Conservation (phyloP, 2,797 vertebrate genomes). For the Mico argentatus region DNA sequence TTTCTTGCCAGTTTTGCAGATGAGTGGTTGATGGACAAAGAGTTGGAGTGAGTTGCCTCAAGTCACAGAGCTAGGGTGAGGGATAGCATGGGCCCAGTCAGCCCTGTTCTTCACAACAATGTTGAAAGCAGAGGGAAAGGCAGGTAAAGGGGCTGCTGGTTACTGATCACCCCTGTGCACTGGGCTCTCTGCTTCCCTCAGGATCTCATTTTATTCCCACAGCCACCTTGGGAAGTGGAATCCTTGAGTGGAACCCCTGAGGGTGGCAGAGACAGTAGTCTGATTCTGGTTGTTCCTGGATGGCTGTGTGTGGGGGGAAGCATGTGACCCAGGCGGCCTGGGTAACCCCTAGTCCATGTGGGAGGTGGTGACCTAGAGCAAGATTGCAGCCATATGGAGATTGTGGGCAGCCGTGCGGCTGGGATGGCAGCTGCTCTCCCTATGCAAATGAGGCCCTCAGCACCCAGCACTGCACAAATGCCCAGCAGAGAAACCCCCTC, state of each 20-base stretch:
- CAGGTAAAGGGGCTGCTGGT: background rate
- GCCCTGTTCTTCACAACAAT: background rate
- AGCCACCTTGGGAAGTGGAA: background rate
- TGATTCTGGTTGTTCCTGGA: background rate
- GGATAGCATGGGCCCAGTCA: background rate
- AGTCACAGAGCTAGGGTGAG: background rate
- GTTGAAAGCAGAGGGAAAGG: background rate
- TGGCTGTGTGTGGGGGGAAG: background rate
- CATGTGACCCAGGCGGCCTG: background rate
- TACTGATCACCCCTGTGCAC: background rate
- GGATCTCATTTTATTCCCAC: background rate
- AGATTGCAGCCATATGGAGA: background rate
- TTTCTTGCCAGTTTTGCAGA: background rate
- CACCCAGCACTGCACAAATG: background rate
- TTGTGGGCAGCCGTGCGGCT: background rate
- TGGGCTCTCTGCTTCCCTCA: background rate
- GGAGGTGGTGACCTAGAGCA: background rate
- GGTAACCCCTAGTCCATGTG: background rate
- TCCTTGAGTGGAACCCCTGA: background rate
- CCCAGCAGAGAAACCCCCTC: slow-evolving; percentile 39
- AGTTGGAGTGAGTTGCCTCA: background rate
- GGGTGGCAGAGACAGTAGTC: background rate
- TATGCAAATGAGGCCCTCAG: slow-evolving; percentile 60
- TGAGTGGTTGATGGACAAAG: background rate
- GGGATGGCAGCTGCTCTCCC: background rate